These are phyloP conservation scores for Conger conger DNA, from an alignment of 2,113 vertebrate species.

Conservation along the genomic window DNA sequence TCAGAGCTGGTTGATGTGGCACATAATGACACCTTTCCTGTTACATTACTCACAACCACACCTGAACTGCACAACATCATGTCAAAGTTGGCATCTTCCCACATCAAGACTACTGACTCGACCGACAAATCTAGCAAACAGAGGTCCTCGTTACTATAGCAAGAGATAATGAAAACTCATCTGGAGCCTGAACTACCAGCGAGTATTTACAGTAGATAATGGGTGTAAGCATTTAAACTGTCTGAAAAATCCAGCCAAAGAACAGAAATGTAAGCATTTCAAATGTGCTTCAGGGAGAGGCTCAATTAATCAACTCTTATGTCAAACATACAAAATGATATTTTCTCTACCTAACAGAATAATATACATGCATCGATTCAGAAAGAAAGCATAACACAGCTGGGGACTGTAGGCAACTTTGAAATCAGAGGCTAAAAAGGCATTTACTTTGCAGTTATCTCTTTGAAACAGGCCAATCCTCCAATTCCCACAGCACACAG, in stretches of 20 bases:
- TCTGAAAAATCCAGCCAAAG: neutral
- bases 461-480: neutral
- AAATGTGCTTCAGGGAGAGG: neutral
- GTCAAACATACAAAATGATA: neutral
- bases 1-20: neutral
- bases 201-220: neutral
- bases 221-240: neutral
- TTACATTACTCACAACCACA: neutral
- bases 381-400: neutral
- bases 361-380: neutral
- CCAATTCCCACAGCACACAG: neutral
- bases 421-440: neutral
- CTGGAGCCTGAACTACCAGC: neutral
- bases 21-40: neutral
- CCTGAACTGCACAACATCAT: too few species aligned
- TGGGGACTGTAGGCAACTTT: neutral
- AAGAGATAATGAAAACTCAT: neutral
- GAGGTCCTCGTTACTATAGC: neutral
- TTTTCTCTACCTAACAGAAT: too few species aligned
- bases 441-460: neutral
- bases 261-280: neutral
- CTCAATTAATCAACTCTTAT: neutral
- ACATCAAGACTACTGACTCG: neutral
- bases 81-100: neutral
- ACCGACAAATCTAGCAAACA: neutral